Evolutionary conservation across 2,797 vertebrate species (phyloP).

Genomic region (Perodicticus potto): DNA sequence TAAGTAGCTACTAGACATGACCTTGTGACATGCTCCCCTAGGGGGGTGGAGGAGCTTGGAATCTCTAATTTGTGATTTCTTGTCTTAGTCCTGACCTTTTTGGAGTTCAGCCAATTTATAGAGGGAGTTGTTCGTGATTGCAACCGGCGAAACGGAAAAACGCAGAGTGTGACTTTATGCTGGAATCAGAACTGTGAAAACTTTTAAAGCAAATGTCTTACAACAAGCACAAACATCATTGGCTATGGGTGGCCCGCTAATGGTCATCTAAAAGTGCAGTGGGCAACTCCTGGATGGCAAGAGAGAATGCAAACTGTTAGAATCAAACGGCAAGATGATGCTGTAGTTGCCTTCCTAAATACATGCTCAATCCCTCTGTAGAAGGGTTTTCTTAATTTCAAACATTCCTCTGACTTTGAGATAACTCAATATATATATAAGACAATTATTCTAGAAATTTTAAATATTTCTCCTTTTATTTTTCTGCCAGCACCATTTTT

Average conservation of each 20-base stretch:
- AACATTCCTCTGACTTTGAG: background rate
- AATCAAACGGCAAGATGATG: background rate
- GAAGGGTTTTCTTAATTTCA: background rate
- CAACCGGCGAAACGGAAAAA: background rate
- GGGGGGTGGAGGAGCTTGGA: background rate
- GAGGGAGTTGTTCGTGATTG: background rate
- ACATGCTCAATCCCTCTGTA: background rate
- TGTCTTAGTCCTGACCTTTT: background rate
- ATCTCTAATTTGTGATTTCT: background rate
- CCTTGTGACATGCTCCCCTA: background rate
- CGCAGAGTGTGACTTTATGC: background rate
- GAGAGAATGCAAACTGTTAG: background rate
- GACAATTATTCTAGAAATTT: background rate
- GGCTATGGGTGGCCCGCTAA: background rate
- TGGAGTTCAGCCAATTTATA: background rate
- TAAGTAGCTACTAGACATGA: background rate
- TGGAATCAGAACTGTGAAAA: background rate
- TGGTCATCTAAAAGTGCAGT: background rate
- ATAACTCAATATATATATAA: background rate
- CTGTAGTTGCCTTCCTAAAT: background rate
- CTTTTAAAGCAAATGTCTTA: background rate
- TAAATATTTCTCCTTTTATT: background rate
- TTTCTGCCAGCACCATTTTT: background rate
- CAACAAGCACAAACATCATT: background rate
- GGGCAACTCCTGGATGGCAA: background rate